Conservation (phyloP, 1,140 invertebrate genomes). For the Condylostylus longicornis region DNA sequence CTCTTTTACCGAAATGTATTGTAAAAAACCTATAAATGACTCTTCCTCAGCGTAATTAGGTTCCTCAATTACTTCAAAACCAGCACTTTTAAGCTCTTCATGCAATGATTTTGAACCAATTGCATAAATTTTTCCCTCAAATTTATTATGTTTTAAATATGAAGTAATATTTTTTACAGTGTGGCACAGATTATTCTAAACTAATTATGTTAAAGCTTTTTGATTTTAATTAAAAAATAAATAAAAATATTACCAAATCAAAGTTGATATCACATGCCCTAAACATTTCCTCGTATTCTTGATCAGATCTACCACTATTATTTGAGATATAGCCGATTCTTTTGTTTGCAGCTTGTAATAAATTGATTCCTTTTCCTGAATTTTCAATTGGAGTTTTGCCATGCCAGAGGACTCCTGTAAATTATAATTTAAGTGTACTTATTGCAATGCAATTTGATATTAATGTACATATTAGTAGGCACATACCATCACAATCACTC, state of each 20-base stretch:
- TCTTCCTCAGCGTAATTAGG: conserved; percentile 26
- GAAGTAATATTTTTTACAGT: conserved; percentile 28
- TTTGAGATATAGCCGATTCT: conserved; percentile 56
- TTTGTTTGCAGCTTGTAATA: conserved; percentile 46
- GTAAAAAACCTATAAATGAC: conserved; percentile 20
- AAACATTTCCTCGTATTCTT: conserved; percentile 27
- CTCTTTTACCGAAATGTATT: conserved; percentile 28
- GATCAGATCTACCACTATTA: conserved; percentile 37
- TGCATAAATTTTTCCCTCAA: conserved; percentile 32
- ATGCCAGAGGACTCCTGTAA: no score
- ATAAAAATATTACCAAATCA: conserved; percentile 29
- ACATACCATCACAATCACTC: conserved; percentile 25
- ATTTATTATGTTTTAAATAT: conserved; percentile 33
- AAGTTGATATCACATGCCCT: conserved; percentile 29
- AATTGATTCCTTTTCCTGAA: conserved; percentile 36
- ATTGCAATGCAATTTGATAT: no score
- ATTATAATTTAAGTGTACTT: no score
- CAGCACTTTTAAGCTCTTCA: conserved; percentile 24
- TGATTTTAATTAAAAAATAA: no score
- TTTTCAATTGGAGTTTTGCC: conserved; percentile 34
- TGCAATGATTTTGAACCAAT: conserved; percentile 26
- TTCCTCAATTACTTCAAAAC: conserved; percentile 33
- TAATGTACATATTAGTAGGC: no score
- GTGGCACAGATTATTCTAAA: conserved; percentile 32
- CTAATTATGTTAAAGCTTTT: no score